Evolutionary conservation across 2,113 vertebrate genomes (phyloP).

Genomic region (Proteles cristata): DNA sequence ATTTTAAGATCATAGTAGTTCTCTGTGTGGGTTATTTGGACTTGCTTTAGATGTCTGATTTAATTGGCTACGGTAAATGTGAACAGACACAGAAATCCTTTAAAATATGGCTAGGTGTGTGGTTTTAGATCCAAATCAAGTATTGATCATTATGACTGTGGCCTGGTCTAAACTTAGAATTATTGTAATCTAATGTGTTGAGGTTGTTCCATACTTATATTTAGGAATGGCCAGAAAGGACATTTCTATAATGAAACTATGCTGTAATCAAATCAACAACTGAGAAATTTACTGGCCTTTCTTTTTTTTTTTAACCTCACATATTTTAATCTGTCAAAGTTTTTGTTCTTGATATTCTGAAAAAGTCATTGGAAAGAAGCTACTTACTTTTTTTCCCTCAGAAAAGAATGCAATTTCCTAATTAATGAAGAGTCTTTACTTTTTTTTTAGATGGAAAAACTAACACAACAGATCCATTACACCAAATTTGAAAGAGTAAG

Average conservation of each 20-base stretch:
- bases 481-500: slow-evolving; percentile 18
- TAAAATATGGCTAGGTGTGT: slow-evolving; percentile 19
- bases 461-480: neutral
- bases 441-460: slow-evolving; percentile 54
- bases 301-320: neutral
- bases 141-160: slow-evolving; percentile 32
- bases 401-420: slow-evolving; percentile 50
- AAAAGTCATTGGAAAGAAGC: neutral
- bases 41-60: slow-evolving; percentile 19
- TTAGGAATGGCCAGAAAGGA: slow-evolving; percentile 44
- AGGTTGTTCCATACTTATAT: neutral
- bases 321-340: neutral
- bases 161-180: slow-evolving; percentile 50
- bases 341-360: slow-evolving; percentile 27
- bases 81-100: slow-evolving; percentile 41
- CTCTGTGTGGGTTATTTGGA: neutral
- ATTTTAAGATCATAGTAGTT: slow-evolving; percentile 38
- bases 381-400: slow-evolving; percentile 40
- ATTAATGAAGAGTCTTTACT: slow-evolving; percentile 15
- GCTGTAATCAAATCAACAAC: slow-evolving; percentile 36
- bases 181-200: slow-evolving; percentile 36
- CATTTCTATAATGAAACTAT: slow-evolving; percentile 41
- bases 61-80: slow-evolving; percentile 17
- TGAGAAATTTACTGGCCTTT: slow-evolving; percentile 27
- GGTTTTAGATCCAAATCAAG: slow-evolving; percentile 43